These are phyloP conservation scores for Epinotia nisella DNA, from an alignment of 2,888 invertebrate species.

Conservation along the genomic window DNA sequence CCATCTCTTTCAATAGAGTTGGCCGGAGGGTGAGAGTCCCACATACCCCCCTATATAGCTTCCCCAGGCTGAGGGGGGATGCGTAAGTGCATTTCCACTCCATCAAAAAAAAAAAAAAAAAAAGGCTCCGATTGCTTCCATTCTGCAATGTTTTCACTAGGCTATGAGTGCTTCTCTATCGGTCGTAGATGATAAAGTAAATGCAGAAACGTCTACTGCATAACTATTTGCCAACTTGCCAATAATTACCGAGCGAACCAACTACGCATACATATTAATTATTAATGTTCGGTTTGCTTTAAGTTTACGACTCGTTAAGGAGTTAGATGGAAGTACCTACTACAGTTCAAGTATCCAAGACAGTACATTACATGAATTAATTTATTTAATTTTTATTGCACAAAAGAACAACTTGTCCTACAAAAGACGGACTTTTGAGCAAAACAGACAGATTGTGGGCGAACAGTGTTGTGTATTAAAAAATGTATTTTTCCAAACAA, in stretches of 20 bases:
- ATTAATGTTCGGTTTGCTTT: slow-evolving; percentile 14
- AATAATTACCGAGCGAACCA: not conserved
- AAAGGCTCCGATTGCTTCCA: not conserved
- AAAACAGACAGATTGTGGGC: too few species aligned
- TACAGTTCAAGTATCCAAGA: not conserved
- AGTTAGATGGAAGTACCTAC: slow-evolving; percentile 13
- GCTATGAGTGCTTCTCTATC: not conserved
- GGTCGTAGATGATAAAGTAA: not conserved
- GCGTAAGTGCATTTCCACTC: too few species aligned
- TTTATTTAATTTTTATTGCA: too few species aligned
- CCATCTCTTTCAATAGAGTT: too few species aligned
- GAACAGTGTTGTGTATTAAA: too few species aligned
- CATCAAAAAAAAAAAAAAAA: too few species aligned
- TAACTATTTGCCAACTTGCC: not conserved
- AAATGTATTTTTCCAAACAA: too few species aligned
- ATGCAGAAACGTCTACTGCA: not conserved
- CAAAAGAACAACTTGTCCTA: too few species aligned
- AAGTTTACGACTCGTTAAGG: slow-evolving; percentile 15
- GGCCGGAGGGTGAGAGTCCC: too few species aligned
- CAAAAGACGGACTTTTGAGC: too few species aligned
- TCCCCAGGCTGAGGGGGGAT: too few species aligned
- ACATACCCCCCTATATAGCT: too few species aligned
- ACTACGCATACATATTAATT: slow-evolving; percentile 15
- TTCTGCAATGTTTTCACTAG: not conserved
- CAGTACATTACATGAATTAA: not conserved